phyloP scores from a whole-genome alignment of 37 sponge, comb jelly and placozoan species.

The Dysidea cf. avara region DNA sequence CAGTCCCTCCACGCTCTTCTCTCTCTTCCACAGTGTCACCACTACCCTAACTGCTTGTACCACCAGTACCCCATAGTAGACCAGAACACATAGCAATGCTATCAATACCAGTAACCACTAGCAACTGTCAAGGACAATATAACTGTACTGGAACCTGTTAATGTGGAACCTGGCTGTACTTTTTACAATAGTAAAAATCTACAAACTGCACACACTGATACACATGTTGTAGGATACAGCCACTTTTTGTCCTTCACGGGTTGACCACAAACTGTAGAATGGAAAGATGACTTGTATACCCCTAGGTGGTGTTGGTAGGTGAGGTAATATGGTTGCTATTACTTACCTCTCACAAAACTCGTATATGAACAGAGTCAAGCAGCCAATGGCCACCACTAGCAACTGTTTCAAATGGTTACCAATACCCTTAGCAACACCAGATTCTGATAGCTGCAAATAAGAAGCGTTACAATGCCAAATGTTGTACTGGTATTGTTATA shows the following conservation, averaged over 20 bases:
- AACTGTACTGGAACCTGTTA: too few relatives aligned
- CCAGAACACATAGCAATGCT: slow-evolving; percentile 13
- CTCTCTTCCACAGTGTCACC: slow-evolving; percentile 1
- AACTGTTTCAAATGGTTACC: slow-evolving; percentile 68
- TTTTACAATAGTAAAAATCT: too few relatives aligned
- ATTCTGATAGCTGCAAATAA: slow-evolving; percentile 9
- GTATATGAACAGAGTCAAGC: slow-evolving; percentile 57
- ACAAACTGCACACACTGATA: too few relatives aligned
- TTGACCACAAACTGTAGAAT: slow-evolving; percentile 65
- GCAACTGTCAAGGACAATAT: too few relatives aligned
- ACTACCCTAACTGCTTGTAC: slow-evolving; percentile 9
- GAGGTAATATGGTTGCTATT: too few relatives aligned
- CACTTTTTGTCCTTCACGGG: slow-evolving; percentile 8
- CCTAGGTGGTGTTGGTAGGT: slow-evolving; percentile 16
- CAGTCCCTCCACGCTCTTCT: slow-evolving; percentile 12
- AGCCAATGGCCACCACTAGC: slow-evolving; percentile 24
- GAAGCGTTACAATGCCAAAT: background rate
- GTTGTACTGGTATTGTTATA: background rate
- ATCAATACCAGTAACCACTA: too few relatives aligned
- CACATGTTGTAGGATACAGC: slow-evolving; percentile 77
- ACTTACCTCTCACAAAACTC: slow-evolving; percentile 82
- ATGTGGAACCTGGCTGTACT: too few relatives aligned
- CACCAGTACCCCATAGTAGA: slow-evolving; percentile 32
- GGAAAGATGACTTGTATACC: slow-evolving; percentile 39
- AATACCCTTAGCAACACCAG: background rate